Evolutionary conservation across 2,797 vertebrate genomes (phyloP).

Genomic region (Sebastes melanostomus): DNA sequence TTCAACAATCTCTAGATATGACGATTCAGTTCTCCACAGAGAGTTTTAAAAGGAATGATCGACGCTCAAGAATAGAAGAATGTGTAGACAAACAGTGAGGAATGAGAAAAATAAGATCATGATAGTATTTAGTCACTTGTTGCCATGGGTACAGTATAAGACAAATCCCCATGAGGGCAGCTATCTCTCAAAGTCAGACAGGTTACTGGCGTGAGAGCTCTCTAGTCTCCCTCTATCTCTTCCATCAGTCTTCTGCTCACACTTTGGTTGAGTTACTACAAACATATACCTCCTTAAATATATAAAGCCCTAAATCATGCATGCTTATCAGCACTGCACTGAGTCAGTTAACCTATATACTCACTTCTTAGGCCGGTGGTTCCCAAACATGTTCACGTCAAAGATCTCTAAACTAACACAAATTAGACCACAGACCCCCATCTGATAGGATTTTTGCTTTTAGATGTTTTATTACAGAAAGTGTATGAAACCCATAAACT

Average conservation of each 20-base stretch:
- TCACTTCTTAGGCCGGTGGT: neutral
- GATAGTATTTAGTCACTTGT: neutral
- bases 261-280: conserved; percentile 51
- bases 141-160: neutral
- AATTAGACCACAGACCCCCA: no score
- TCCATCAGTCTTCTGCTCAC: conserved; percentile 59
- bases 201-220: conserved; percentile 25
- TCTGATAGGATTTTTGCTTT: no score
- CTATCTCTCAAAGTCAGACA: conserved; percentile 31
- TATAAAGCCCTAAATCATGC: conserved; percentile 47
- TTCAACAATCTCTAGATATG: neutral
- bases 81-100: neutral
- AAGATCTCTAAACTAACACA: no score
- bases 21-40: neutral
- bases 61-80: neutral
- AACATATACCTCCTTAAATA: conserved; percentile 59
- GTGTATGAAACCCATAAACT: no score
- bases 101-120: neutral
- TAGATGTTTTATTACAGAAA: no score
- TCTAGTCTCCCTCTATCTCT: conserved; percentile 35
- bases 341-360: conserved; percentile 5
- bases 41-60: neutral
- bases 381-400: no score
- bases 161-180: neutral
- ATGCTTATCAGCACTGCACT: conserved; percentile 57